Evolutionary conservation across 1,140 invertebrate species (phyloP).

Genomic region (Muscidifurax raptorellus): DNA sequence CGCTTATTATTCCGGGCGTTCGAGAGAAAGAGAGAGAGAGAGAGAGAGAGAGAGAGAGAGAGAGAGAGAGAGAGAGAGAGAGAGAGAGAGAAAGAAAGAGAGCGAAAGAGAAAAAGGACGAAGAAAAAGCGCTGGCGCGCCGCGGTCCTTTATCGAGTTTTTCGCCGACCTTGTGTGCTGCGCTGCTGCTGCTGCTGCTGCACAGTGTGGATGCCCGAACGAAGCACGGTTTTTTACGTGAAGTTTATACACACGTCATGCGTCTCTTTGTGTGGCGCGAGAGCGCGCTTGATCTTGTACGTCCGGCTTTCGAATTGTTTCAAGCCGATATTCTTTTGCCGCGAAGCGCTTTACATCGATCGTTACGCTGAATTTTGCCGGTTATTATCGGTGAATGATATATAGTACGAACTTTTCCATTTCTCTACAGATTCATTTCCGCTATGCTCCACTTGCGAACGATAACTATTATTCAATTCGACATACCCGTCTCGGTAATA

Average conservation of each 20-base stretch:
- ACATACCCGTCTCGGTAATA: no score
- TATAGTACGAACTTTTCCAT: no score
- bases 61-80: slow-evolving; percentile 38
- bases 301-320: not conserved
- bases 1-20: slow-evolving; percentile 19
- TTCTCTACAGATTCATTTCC: no score
- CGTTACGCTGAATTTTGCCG: not conserved
- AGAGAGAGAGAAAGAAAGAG: slow-evolving; percentile 44
- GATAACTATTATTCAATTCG: no score
- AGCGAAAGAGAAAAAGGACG: slow-evolving; percentile 22
- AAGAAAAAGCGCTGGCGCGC: slow-evolving; percentile 1
- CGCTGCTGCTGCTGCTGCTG: not conserved
- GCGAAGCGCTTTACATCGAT: not conserved
- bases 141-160: slow-evolving; percentile 30
- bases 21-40: slow-evolving; percentile 35
- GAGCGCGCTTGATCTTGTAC: slow-evolving; percentile 1
- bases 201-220: not conserved
- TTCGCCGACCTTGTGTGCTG: slow-evolving; percentile 12
- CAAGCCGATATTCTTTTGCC: not conserved
- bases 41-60: slow-evolving; percentile 31
- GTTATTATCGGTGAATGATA: not conserved
- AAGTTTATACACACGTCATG: slow-evolving; percentile 11
- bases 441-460: no score
- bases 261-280: not conserved
- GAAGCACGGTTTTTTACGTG: slow-evolving; percentile 9